Base-by-base conservation (phyloP, 1,140 invertebrate species). In the Periplaneta americana region DNA sequence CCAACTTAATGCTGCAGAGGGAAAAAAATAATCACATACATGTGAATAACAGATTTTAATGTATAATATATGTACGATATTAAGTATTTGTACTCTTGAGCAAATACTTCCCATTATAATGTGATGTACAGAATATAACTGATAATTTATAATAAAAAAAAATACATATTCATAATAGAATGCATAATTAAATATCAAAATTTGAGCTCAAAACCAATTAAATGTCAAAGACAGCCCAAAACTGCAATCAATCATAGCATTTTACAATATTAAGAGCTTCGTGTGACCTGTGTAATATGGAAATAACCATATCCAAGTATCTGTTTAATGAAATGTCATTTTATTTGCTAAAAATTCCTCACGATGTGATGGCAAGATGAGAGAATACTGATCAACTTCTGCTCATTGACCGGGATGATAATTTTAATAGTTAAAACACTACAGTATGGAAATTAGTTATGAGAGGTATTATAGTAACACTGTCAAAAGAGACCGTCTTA, bases 11-110 rank as follows among this genome's bases (percentile, higher is more conserved):
- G 48, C 9, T 66, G 6, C 22, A n/a, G 9, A n/a, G 22, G 48
- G 48, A n/a, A 8, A 66, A 66, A n/a, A 66, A 66, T 9, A 28
- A 66, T n/a, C n/a, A 66, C 48, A 28, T 66, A 66, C 11, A n/a
- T 66, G 22, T n/a, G 22, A 66, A 66, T 66, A 66, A 66, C 48
- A 66, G 28, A 66, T 66, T 66, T 66, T 66, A 66, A 66, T 66
- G 48, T 66, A 66, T 28, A 48, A 48, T 48, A 66, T 66, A 66
- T 66, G 48, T 28, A 66, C 48, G 8, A 33, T 33, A 74, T 80
- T 80, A 74, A 80, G 79, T 80, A 80, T 80, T 80, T 80, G 79
- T 80, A 80, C 48, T 74, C 36, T 80, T 80, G 79, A 80, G 79
- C 79, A 80, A 80, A 80, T 80, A 80, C 79, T 80, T 80, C 33